Conservation (phyloP, 2,888 invertebrate species). For the Xiphydria camelus region DNA sequence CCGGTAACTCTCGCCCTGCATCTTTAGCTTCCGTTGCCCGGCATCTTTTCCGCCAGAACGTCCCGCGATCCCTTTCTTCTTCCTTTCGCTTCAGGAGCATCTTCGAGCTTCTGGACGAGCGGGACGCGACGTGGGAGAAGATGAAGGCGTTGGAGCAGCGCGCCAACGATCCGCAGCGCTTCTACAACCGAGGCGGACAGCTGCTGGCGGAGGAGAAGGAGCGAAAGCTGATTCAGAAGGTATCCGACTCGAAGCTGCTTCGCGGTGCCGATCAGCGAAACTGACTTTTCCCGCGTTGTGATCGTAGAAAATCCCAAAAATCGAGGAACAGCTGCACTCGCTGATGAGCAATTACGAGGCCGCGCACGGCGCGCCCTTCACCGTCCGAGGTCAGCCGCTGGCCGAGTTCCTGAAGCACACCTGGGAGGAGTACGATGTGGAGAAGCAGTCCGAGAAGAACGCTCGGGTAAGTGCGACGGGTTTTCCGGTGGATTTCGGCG, state of each 20-base stretch:
- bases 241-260: too few species aligned
- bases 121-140: slow-evolving; percentile 73
- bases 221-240: slow-evolving; percentile 72
- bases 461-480: slow-evolving; percentile 39
- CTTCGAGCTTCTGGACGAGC: slow-evolving; percentile 67
- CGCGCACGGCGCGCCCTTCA: slow-evolving; percentile 62
- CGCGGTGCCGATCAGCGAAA: too few species aligned
- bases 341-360: slow-evolving; percentile 62
- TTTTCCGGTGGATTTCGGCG: too few species aligned
- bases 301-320: slow-evolving; percentile 69
- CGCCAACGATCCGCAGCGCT: slow-evolving; percentile 79
- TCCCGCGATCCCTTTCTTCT: too few species aligned
- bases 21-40: slow-evolving; percentile 10
- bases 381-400: slow-evolving; percentile 67
- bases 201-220: slow-evolving; percentile 85
- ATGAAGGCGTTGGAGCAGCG: slow-evolving; percentile 76
- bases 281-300: too few species aligned
- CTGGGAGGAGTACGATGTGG: slow-evolving; percentile 66
- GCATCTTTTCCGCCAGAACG: too few species aligned
- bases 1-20: slow-evolving; percentile 64
- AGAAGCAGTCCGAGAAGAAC: slow-evolving; percentile 52
- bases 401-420: slow-evolving; percentile 65
- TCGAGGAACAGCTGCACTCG: slow-evolving; percentile 68
- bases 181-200: slow-evolving; percentile 86
- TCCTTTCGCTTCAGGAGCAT: slow-evolving; percentile 60